phyloP scores from a whole-genome alignment of 2,113 vertebrate species.

The Camelus bactrianus region DNA sequence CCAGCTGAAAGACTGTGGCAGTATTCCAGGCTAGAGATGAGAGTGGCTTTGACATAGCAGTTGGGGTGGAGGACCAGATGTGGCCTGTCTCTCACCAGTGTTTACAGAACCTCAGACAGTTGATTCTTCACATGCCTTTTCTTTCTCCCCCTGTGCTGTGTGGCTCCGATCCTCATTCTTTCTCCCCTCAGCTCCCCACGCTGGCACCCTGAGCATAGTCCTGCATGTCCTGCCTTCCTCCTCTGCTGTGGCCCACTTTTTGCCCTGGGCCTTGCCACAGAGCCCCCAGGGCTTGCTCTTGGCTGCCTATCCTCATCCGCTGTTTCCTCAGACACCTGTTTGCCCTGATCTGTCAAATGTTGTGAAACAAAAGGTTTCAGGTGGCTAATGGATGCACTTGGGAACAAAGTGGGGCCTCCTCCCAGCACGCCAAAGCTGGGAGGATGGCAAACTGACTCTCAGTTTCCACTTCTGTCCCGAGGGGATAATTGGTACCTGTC shows the following conservation, averaged over 20 bases:
- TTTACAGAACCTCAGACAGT: background rate
- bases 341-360: background rate
- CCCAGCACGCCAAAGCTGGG: background rate
- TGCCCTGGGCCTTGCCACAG: background rate
- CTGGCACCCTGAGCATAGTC: background rate
- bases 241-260: background rate
- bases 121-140: background rate
- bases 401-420: background rate
- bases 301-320: background rate
- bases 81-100: rapidly evolving
- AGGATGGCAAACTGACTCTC: background rate
- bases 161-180: background rate
- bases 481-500: background rate
- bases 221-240: background rate
- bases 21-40: too few relatives aligned
- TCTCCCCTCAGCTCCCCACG: background rate
- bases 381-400: background rate
- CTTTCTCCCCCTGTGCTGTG: rapidly evolving
- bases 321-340: background rate
- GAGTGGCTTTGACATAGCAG: rapidly evolving
- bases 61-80: rapidly evolving
- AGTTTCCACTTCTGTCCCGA: background rate
- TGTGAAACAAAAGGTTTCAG: background rate
- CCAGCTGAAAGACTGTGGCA: background rate
- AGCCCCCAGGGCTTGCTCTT: background rate